phyloP scores from a whole-genome alignment of 1,140 invertebrate species.

The Atopsyche davidsoni region DNA sequence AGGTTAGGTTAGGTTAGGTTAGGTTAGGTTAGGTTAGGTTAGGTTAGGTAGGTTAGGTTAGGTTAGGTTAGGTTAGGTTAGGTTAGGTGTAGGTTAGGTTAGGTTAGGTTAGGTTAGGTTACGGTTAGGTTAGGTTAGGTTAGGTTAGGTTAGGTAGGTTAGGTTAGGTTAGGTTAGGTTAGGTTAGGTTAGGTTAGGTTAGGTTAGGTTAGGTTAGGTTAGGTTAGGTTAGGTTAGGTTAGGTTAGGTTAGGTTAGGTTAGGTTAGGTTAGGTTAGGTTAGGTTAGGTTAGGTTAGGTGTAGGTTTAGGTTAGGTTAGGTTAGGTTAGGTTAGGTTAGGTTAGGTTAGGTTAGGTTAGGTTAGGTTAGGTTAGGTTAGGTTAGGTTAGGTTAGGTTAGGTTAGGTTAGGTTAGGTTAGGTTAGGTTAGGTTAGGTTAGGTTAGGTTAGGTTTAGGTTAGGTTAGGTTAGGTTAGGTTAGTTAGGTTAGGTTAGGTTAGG shows the following conservation, averaged over 20 bases:
- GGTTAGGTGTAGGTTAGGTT: conserved; percentile 17
- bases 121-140: neutral
- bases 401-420: conserved; percentile 11
- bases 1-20: too few species aligned
- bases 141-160: conserved; percentile 21
- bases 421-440: conserved; percentile 11
- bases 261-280: conserved; percentile 12
- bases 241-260: conserved; percentile 24
- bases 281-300: conserved; percentile 7
- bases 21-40: too few species aligned
- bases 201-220: conserved; percentile 24
- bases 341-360: conserved; percentile 16
- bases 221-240: conserved; percentile 25
- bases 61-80: conserved; percentile 19
- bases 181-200: conserved; percentile 23
- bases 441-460: conserved; percentile 6
- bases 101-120: neutral
- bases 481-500: conserved; percentile 23
- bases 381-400: conserved; percentile 12
- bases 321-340: conserved; percentile 23
- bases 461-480: conserved; percentile 6
- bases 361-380: conserved; percentile 11
- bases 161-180: conserved; percentile 20
- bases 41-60: conserved; percentile 4
- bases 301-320: conserved; percentile 12